Evolutionary conservation across 2,113 vertebrate genomes (phyloP), one percentile per base, ranked within the genome.

Genomic region (Phoxinus phoxinus): DNA sequence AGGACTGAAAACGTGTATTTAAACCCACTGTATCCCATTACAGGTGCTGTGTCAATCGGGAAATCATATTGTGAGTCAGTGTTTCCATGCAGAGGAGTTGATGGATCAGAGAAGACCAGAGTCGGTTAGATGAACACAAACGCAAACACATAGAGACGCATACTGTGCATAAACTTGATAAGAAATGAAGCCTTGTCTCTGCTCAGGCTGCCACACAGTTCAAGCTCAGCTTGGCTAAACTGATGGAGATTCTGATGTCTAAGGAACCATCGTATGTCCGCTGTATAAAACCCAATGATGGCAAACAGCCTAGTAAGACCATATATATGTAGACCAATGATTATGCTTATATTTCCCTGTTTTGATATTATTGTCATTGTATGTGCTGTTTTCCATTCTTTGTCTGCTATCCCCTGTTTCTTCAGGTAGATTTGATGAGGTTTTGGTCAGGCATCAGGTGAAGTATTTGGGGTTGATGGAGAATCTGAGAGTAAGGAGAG

Each of bases 381-480:
- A 69, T 48, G 12, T 21, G 2, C 21, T 67, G 41, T 65, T 15
- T 7, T 19, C 25, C 25, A 8, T 51, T 11, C n/a, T 19, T 63
- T 3, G 17, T 86, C 21, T 71, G 32, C 85, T 11, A 63, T 9
- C 75, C 53, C 85, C 15, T 88, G 19, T 81, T 21, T 58, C 30
- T 78, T 30, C 90, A 99, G 98, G 95, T 76, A 95, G 94, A 2
- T 99, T 99, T 90, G 97, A 99, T 85, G 97, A 99, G 84, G 97
- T 98, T 74, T 92, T 99, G 78, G 96, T 99, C 89, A 92, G 97
- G 81, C 98, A 99, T 90, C 98, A 99, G 90, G 98, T 99, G 91
- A 99, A 99, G 53, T 99, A 99, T 90, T 92, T 99, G 83, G 97
- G 98, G n/a, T 91, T 99, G 87, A 97, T 99, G 97, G 98, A 99